These are phyloP conservation scores for Balaenoptera acutorostrata DNA, from an alignment of 2,113 vertebrate species.

Conservation along the genomic window DNA sequence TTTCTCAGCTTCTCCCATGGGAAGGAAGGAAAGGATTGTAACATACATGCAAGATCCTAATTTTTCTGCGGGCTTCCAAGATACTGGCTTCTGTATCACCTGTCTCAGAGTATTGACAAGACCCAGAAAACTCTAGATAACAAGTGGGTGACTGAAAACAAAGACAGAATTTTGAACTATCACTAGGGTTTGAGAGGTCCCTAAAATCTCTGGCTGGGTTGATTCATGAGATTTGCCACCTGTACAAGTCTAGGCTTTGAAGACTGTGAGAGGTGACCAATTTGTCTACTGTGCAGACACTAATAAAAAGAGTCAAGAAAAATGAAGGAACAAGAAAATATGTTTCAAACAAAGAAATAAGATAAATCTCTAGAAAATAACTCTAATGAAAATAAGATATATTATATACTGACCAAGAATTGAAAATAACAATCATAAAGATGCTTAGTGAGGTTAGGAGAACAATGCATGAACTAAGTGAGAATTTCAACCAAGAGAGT, in stretches of 20 bases:
- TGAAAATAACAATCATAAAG: neutral
- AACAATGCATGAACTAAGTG: neutral
- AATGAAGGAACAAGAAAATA: neutral
- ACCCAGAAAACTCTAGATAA: neutral
- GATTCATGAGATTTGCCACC: neutral
- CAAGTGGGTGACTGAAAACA: neutral
- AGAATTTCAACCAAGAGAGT: neutral
- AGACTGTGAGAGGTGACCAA: neutral
- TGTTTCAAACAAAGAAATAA: neutral
- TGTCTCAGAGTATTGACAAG: neutral
- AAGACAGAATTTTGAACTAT: neutral
- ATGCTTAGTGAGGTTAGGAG: neutral
- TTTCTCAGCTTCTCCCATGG: neutral
- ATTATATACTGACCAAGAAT: neutral
- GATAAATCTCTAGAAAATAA: neutral
- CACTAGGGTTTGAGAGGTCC: neutral
- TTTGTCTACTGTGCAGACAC: neutral
- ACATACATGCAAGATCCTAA: neutral
- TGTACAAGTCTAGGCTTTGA: neutral
- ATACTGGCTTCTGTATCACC: neutral
- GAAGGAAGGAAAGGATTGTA: neutral
- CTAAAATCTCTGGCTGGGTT: neutral
- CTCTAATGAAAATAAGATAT: neutral
- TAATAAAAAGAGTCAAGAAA: neutral
- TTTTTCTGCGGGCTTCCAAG: neutral